Evolutionary conservation across 2,113 vertebrate species (phyloP).

Genomic region (Perognathus longimembris): DNA sequence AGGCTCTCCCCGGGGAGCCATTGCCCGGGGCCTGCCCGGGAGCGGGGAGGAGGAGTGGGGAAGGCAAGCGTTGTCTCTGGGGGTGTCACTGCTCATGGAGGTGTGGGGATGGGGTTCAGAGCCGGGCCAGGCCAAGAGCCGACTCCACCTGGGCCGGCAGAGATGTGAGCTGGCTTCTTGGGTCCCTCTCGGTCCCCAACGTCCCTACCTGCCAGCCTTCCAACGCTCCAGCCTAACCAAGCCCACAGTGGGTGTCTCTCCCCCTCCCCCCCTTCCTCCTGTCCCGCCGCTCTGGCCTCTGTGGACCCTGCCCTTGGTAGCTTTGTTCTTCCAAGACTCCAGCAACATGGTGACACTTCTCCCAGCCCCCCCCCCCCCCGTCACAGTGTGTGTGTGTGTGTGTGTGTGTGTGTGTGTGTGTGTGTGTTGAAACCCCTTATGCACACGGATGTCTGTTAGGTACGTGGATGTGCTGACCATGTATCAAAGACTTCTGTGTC

Average conservation of each 20-base stretch:
- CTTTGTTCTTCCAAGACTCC: not conserved
- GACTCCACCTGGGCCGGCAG: not conserved
- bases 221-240: not conserved
- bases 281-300: not conserved
- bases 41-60: not conserved
- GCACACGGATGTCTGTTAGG: not conserved
- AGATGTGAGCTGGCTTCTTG: not conserved
- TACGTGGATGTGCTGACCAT: accelerated
- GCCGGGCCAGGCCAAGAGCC: not conserved
- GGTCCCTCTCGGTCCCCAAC: accelerated
- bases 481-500: not conserved
- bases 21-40: not conserved
- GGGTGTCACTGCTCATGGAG: not conserved
- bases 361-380: accelerated
- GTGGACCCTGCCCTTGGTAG: not conserved
- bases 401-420: not conserved
- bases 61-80: not conserved
- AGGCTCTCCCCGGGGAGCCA: not conserved
- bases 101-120: accelerated
- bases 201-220: not conserved
- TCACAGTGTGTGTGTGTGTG: not conserved
- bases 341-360: accelerated
- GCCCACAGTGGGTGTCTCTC: not conserved
- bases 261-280: too few relatives aligned
- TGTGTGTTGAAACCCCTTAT: constrained; percentile 1